phyloP scores from a whole-genome alignment of 2,888 invertebrate genomes.

The Drosophila neotestacea region DNA sequence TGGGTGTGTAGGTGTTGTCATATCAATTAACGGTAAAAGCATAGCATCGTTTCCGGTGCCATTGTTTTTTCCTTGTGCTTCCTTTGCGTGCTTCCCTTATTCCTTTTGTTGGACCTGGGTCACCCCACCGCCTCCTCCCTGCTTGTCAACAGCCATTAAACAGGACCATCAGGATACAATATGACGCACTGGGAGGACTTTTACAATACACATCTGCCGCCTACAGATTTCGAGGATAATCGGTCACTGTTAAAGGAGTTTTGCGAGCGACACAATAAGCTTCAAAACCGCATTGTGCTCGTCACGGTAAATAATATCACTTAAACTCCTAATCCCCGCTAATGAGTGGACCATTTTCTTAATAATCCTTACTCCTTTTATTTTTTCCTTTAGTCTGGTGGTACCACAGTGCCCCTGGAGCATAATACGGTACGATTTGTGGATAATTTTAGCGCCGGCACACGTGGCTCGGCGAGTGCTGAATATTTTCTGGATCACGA shows the following conservation, averaged over 20 bases:
- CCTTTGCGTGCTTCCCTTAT: conserved; percentile 55
- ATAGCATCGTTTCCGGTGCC: conserved; percentile 66
- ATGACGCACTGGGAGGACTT: conserved; percentile 92
- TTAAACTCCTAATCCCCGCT: conserved; percentile 9
- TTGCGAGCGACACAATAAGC: conserved; percentile 89
- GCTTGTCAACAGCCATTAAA: background rate
- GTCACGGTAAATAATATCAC: conserved; percentile 89
- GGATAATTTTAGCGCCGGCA: conserved; percentile 99
- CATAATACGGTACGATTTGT: conserved; percentile 99
- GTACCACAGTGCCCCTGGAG: conserved; percentile 98
- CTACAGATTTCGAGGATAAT: conserved; percentile 91
- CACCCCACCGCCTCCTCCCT: background rate
- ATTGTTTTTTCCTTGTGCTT: conserved; percentile 61
- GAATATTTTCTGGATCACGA: conserved; percentile 96
- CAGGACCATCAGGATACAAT: conserved; percentile 30
- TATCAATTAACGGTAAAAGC: conserved; percentile 65
- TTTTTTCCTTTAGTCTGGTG: conserved; percentile 90
- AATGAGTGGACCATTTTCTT: conserved; percentile 27
- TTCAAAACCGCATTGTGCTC: conserved; percentile 90
- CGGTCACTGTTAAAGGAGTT: conserved; percentile 90
- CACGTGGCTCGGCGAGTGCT: conserved; percentile 96
- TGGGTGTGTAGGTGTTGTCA: conserved; percentile 32
- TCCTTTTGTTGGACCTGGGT: conserved; percentile 20
- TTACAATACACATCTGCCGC: conserved; percentile 91
- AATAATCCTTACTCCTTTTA: background rate